Conservation (phyloP, 2,797 vertebrate species). For the Phyllotis vaccarum region DNA sequence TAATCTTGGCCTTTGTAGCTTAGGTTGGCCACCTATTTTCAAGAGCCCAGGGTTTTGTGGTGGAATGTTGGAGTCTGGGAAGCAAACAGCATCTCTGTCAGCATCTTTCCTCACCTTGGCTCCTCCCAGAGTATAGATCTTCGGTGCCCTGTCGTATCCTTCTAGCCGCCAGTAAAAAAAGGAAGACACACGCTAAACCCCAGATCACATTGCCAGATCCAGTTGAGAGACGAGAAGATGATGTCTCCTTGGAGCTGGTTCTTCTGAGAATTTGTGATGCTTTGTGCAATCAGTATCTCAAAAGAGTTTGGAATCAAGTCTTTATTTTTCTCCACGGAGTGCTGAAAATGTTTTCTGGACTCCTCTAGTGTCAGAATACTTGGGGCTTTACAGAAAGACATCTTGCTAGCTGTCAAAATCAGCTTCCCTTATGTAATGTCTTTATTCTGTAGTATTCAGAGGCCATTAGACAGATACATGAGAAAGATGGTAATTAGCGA, state of each 20-base stretch:
- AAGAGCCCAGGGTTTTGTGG: neutral
- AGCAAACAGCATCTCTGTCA: neutral
- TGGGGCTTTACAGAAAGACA: neutral
- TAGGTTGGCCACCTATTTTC: neutral
- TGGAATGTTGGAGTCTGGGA: neutral
- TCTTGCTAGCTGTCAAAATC: neutral
- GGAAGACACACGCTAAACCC: neutral
- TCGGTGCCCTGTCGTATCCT: neutral
- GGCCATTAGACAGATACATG: neutral
- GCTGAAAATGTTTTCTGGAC: neutral
- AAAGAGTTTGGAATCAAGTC: neutral
- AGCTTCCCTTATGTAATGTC: neutral
- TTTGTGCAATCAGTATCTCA: neutral
- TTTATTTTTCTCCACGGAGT: neutral
- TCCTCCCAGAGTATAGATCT: neutral
- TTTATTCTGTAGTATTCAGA: neutral
- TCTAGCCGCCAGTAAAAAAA: conserved; percentile 29
- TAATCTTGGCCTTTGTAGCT: neutral
- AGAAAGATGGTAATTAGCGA: neutral
- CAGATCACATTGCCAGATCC: neutral
- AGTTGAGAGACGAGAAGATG: neutral
- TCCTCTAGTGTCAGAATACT: neutral
- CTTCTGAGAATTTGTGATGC: neutral
- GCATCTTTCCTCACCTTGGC: neutral
- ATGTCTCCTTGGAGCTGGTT: neutral